Evolutionary conservation across 2,888 invertebrate genomes (phyloP), one percentile per base, ranked within the genome.

Genomic region (Eurois occulta): DNA sequence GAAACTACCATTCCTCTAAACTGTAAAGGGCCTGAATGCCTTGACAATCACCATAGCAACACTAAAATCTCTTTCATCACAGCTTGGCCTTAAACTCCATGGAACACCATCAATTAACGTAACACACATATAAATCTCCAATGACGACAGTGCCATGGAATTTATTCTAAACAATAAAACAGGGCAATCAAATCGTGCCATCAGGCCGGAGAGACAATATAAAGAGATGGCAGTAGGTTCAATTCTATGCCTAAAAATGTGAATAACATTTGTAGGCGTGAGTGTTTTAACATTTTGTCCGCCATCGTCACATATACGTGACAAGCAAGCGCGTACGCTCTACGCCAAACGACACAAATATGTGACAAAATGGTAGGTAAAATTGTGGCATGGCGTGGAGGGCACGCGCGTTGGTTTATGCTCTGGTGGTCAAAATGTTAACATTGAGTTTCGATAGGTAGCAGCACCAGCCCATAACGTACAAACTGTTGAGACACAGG

Each of bases 101-200:
- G 70, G 64, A 75, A 43, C 70, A 28, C 35, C 67, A 82, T 85
- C 28, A 84, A 79, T 85, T 85, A 84, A 62, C 70, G 24, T 38
- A 41, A 70, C 78, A 64, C 73, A 48, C 75, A 52, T 48, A 85
- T 82, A 79, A 79, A 84, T 84, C 71, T n/a, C 41, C 58, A 43
- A 72, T 84, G 85, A 85, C 79, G 85, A 68, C 73, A 58, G 52
- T 18, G 65, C 64, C 62, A 28, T 58, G 83, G 85, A 75, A 85
- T 83, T 86, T 87, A 88, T 86, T 76, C 65, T 60, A 80, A 84
- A 87, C 87, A 88, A 87, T 88, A 88, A 87, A 87, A 85, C 64
- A 38, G 64, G 28, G 77, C 77, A 60, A 81, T 84, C 78, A 78
- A 85, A 82, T 24, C 60, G 78, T 69, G 66, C 69, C 78, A 81